Evolutionary conservation across 2,113 vertebrate species (phyloP).

Genomic region (Sminthopsis crassicaudata): DNA sequence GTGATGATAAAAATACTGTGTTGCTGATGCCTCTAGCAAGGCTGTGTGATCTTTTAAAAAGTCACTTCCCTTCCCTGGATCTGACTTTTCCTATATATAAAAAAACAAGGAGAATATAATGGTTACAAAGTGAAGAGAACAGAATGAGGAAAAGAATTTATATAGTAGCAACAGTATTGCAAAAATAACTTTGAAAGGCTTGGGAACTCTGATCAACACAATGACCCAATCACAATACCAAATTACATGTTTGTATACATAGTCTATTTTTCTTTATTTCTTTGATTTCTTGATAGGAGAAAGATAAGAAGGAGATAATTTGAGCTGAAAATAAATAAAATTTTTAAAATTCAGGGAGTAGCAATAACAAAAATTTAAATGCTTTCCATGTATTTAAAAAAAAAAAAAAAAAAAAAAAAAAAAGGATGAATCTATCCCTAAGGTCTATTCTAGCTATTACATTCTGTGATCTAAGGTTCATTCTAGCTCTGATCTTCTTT

Average conservation of each 20-base stretch:
- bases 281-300: neutral
- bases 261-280: neutral
- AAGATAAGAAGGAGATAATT: neutral
- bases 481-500: neutral
- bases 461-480: neutral
- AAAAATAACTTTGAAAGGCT: neutral
- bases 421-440: neutral
- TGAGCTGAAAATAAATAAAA: neutral
- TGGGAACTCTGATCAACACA: neutral
- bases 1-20: neutral
- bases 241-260: neutral
- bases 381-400: neutral
- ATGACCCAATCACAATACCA: neutral
- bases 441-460: neutral
- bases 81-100: neutral
- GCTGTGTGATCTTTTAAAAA: neutral
- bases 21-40: neutral
- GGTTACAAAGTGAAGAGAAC: neutral
- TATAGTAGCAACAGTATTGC: neutral
- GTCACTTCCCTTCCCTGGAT: neutral
- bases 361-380: neutral
- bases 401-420: too few species aligned
- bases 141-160: neutral
- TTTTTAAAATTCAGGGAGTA: neutral
- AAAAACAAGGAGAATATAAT: neutral